A percentile compares a stretch with the other conserved stretches of the same genome.
Evolutionary conservation across 2,797 vertebrate genomes (phyloP).

Genomic region (Scarus forsteni): DNA sequence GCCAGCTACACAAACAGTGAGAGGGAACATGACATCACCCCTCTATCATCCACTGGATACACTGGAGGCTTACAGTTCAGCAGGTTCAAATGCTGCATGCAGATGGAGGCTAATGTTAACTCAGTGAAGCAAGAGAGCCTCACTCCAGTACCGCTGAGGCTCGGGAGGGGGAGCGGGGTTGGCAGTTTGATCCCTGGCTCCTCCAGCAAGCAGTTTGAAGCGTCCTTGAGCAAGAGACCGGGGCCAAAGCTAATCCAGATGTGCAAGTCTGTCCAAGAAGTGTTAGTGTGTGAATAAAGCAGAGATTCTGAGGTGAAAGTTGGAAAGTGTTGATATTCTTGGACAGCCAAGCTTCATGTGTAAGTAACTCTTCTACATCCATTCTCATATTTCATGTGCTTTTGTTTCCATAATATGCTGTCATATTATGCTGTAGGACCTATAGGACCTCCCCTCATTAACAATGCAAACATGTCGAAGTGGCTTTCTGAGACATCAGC

Average conservation of each 20-base stretch:
- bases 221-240: constrained; percentile 3
- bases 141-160: neutral
- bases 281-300: neutral
- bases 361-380: neutral
- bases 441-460: too few relatives aligned
- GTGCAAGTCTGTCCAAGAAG: neutral
- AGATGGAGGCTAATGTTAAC: constrained; percentile 60
- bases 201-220: neutral
- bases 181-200: neutral
- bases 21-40: constrained; percentile 82
- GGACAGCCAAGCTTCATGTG: too few relatives aligned
- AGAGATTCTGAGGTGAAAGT: neutral
- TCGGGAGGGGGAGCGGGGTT: neutral
- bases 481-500: too few relatives aligned
- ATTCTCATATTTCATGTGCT: constrained; percentile 11
- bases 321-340: too few relatives aligned
- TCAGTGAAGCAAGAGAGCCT: constrained; percentile 44
- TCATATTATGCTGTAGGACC: too few relatives aligned
- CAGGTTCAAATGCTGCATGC: constrained; percentile 70
- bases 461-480: too few relatives aligned
- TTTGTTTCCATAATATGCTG: too few relatives aligned
- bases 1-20: constrained; percentile 80
- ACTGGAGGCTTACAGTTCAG: constrained; percentile 76
- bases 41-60: constrained; percentile 75
- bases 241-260: neutral